Evolutionary conservation across 2,797 vertebrate species (phyloP), one percentile per base, ranked within the genome.

Genomic region (Helostoma temminkii): DNA sequence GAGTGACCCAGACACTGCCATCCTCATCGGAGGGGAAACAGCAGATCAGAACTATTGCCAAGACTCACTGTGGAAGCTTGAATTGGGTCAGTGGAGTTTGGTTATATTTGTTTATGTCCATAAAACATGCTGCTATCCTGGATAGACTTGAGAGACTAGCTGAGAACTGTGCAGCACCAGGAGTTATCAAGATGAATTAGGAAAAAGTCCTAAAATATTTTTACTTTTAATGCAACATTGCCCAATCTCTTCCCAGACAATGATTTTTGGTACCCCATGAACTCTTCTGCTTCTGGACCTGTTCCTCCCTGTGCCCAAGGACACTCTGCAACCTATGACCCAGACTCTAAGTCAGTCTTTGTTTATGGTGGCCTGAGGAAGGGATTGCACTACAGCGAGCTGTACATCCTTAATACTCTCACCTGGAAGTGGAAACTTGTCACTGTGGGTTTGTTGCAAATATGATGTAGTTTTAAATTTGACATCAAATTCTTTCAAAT

Each of bases 371-470:
- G 96, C 63, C 86, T 95, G 84, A 94, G 89, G 70, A 93, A 96
- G 39, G 86, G 88, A 64, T 91, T 90, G 81, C 56, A 89, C 64
- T 93, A 93, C 79, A 92, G 87, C 16, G 88, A 92, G 66, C 73
- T 97, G 46, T 93, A 95, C 83, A 76, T 96, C 81, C 92, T 98
- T 49, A 92, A 95, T 74, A 97, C 96, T 2, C 47, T 92, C 72
- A 94, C 93, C 77, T 98, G 96, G 96, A 96, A 94, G 63, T 98
- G 96, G 96, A 94, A 89, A 54, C 81, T 86, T 9, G 82, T 97
- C 57, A 78, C 85, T 81, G 96, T 97, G 87, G 91, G 96, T 91
- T 89, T 87, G 45, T 71, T 48, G 30, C n/a, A 52, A 43, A 61
- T 25, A 19, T 56, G 4, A 47, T 45, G 19, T 1, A n/a, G 34